phyloP scores from a whole-genome alignment of 2,797 vertebrate genomes.

The Echeneis naucrates region DNA sequence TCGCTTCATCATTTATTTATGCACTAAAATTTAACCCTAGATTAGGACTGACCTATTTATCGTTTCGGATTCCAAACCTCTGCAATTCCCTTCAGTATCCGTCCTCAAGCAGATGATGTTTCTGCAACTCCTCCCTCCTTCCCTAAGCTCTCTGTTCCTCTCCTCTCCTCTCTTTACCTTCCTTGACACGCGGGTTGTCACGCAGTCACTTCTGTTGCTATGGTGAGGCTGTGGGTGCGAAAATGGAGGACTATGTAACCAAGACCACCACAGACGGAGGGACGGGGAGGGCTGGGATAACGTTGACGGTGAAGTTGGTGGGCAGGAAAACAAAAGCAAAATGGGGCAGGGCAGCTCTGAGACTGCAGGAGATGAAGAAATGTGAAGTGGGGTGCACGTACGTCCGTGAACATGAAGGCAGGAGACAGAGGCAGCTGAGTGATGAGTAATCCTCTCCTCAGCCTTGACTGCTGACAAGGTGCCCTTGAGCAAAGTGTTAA shows the following conservation, averaged over 20 bases:
- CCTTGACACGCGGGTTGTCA: conserved; percentile 52
- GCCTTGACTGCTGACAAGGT: conserved; percentile 19
- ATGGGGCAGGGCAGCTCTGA: conserved; percentile 20
- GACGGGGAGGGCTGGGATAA: conserved; percentile 29
- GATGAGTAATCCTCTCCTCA: neutral
- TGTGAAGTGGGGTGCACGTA: too few species aligned
- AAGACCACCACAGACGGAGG: conserved; percentile 31
- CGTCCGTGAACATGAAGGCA: conserved; percentile 22
- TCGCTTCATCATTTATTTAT: conserved; percentile 78
- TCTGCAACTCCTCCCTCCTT: conserved; percentile 43
- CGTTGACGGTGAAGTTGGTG: conserved; percentile 38
- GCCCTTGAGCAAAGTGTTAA: conserved; percentile 37
- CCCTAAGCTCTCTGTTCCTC: neutral
- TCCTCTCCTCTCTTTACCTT: conserved; percentile 19
- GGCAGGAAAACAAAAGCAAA: conserved; percentile 34
- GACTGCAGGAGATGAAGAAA: conserved; percentile 27
- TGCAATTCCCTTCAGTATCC: conserved; percentile 53
- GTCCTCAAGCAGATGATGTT: conserved; percentile 46
- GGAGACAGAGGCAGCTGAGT: conserved; percentile 25
- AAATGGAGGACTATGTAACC: conserved; percentile 46
- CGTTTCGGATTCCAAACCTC: conserved; percentile 66
- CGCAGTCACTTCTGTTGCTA: conserved; percentile 75
- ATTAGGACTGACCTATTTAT: conserved; percentile 82
- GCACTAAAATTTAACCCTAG: conserved; percentile 72
- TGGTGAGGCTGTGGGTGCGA: conserved; percentile 75